phyloP scores from a whole-genome alignment of 2,888 invertebrate species.

The Agrotis segetum region DNA sequence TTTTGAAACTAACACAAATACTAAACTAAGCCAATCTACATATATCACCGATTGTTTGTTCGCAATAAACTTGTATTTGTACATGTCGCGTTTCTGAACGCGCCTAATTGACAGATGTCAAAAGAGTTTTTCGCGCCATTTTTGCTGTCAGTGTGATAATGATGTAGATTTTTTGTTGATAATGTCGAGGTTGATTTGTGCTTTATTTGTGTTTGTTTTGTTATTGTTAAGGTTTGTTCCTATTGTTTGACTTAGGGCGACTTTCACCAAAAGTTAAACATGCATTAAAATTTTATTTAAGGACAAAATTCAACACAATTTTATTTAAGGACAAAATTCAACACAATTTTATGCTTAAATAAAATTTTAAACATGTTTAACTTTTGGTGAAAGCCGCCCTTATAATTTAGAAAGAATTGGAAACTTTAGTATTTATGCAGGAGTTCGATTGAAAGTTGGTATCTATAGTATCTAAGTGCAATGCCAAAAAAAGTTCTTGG shows the following conservation, averaged over 20 bases:
- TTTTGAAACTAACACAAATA: constrained; percentile 60
- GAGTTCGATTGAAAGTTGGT: background rate
- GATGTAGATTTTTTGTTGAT: constrained; percentile 84
- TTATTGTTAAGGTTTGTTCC: constrained; percentile 2
- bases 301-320: no score
- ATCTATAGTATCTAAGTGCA: background rate
- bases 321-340: no score
- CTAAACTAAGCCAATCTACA: constrained; percentile 62
- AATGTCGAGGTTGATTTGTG: constrained; percentile 72
- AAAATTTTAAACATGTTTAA: no score
- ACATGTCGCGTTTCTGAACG: constrained; percentile 70
- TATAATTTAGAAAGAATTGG: background rate
- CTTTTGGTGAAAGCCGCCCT: no score
- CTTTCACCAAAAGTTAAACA: no score
- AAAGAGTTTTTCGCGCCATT: constrained; percentile 85
- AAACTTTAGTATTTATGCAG: background rate
- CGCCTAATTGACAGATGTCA: constrained; percentile 90
- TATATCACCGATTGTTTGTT: constrained; percentile 62
- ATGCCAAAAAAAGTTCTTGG: background rate
- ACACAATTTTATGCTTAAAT: no score
- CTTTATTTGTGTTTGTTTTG: constrained; percentile 59
- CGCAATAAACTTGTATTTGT: constrained; percentile 59
- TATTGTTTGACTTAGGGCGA: background rate
- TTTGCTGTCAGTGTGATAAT: constrained; percentile 74
- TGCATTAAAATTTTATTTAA: no score